These are phyloP conservation scores for Phataginus tetradactyla DNA, from an alignment of 2,797 vertebrate species.

Conservation along the genomic window DNA sequence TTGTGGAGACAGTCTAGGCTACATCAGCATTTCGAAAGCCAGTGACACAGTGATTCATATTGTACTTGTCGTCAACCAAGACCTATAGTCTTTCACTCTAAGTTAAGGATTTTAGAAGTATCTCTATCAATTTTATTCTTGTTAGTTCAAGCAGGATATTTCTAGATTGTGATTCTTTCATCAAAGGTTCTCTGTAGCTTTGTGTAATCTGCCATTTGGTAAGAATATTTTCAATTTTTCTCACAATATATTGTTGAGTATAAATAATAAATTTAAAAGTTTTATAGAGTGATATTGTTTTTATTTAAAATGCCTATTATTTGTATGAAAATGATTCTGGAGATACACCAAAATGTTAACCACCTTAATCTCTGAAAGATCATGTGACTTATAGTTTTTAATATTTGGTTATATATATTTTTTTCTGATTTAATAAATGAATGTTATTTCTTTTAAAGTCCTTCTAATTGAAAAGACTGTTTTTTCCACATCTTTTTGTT, in stretches of 20 bases:
- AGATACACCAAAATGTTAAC: background rate
- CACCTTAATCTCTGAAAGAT: background rate
- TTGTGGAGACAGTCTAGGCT: background rate
- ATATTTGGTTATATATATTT: background rate
- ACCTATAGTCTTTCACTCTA: background rate
- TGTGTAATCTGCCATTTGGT: background rate
- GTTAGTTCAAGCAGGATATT: background rate
- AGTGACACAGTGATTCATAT: background rate
- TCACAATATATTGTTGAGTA: background rate
- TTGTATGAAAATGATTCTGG: background rate
- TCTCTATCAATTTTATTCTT: background rate
- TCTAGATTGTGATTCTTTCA: background rate
- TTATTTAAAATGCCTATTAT: background rate
- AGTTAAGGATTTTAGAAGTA: background rate
- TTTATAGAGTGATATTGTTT: background rate
- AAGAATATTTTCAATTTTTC: background rate
- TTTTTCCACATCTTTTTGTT: background rate
- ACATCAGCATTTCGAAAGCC: background rate
- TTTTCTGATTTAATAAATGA: constrained; percentile 25
- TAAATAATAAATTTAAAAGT: background rate
- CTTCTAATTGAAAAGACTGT: background rate
- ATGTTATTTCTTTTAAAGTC: constrained; percentile 8
- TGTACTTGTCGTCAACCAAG: background rate
- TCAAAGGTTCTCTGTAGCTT: background rate
- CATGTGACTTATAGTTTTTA: background rate